phyloP scores from a whole-genome alignment of 2,113 vertebrate genomes.

The Pelecanus crispus region DNA sequence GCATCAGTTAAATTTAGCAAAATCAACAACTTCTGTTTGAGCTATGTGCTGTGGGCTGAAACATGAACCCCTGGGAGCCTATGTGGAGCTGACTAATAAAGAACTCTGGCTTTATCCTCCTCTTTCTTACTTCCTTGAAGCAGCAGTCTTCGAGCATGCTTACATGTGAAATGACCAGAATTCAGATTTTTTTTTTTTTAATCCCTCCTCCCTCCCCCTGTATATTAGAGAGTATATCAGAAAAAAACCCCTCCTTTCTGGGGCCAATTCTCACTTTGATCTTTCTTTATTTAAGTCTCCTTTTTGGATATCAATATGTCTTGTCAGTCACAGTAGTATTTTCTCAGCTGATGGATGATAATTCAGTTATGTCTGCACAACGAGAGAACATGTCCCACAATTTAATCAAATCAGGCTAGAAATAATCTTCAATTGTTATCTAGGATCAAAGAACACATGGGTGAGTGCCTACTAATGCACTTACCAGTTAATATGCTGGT shows the following conservation, averaged over 20 bases:
- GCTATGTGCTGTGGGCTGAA: not conserved
- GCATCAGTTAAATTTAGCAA: not conserved
- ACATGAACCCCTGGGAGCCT: not conserved
- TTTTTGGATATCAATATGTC: not conserved
- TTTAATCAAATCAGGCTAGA: slow-evolving; percentile 6
- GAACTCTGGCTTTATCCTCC: not conserved
- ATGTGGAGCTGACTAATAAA: not conserved
- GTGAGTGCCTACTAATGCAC: not conserved
- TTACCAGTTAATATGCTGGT: slow-evolving; percentile 2
- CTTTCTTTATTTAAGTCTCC: not conserved
- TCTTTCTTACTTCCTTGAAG: not conserved
- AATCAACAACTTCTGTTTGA: not conserved
- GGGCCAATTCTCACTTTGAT: not conserved
- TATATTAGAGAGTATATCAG: not conserved
- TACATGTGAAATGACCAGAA: not conserved
- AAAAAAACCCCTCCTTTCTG: not conserved
- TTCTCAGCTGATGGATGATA: slow-evolving; percentile 2
- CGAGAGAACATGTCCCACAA: not conserved
- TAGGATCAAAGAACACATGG: not conserved
- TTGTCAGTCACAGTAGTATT: not conserved
- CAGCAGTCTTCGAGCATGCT: not conserved
- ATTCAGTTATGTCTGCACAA: not conserved
- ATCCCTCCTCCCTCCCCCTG: accelerated
- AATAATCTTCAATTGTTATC: slow-evolving; percentile 14
- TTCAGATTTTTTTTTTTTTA: not conserved